Evolutionary conservation across 2,888 invertebrate species (phyloP).

Genomic region (Tachina lurida): DNA sequence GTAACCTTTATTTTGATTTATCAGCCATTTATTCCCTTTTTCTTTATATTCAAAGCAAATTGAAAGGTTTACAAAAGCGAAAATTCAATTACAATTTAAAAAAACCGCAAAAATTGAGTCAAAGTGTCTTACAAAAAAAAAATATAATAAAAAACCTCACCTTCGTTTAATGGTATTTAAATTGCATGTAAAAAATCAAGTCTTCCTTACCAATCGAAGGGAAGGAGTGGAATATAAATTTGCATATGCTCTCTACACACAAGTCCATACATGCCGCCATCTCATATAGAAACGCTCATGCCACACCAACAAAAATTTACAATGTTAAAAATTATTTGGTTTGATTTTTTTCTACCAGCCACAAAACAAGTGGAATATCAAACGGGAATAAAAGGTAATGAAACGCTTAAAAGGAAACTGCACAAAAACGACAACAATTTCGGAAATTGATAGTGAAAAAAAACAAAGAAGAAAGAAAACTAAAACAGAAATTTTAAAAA

Average conservation of each 20-base stretch:
- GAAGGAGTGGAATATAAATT: neutral
- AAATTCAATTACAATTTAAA: slow-evolving; percentile 81
- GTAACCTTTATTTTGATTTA: neutral
- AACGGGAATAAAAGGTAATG: slow-evolving; percentile 2
- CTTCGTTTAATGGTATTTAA: slow-evolving; percentile 76
- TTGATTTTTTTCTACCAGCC: neutral
- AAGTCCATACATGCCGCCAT: slow-evolving; percentile 23
- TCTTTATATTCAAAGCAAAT: slow-evolving; percentile 19
- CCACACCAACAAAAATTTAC: slow-evolving; percentile 49
- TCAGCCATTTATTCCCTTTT: neutral
- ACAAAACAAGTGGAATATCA: neutral
- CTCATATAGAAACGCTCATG: slow-evolving; percentile 13
- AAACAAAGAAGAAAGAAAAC: slow-evolving; percentile 55
- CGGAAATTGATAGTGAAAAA: slow-evolving; percentile 78
- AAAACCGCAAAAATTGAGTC: slow-evolving; percentile 73
- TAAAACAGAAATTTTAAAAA: slow-evolving; percentile 16
- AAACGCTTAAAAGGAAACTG: slow-evolving; percentile 25
- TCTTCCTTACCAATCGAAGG: neutral
- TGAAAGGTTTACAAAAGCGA: slow-evolving; percentile 73
- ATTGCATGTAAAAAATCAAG: slow-evolving; percentile 52
- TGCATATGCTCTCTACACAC: slow-evolving; percentile 1
- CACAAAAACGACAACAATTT: slow-evolving; percentile 75
- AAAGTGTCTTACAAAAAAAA: slow-evolving; percentile 73
- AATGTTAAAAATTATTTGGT: slow-evolving; percentile 38
- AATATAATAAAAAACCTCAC: no score